Conservation (phyloP, 2,888 invertebrate genomes). For the Masnerella sp. region DNA sequence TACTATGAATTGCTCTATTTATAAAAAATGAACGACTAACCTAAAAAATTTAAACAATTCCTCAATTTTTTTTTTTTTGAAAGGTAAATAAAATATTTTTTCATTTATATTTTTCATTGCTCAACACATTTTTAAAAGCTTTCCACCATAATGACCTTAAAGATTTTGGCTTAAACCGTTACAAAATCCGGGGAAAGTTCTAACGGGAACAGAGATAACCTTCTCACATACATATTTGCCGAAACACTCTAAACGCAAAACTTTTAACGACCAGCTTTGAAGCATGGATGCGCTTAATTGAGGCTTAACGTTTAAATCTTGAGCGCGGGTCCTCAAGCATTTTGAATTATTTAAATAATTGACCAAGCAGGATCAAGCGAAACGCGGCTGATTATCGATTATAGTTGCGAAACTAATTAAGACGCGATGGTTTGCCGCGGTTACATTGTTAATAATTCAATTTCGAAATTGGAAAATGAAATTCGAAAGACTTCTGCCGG, state of each 20-base stretch:
- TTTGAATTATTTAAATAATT: slow-evolving; percentile 30
- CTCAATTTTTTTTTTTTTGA: too few relatives aligned
- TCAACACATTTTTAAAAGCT: too few relatives aligned
- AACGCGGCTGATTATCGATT: slow-evolving; percentile 18
- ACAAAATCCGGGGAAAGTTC: too few relatives aligned
- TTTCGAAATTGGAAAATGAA: neutral
- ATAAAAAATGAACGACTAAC: too few relatives aligned
- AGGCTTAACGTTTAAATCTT: slow-evolving; percentile 22
- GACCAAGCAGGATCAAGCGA: neutral
- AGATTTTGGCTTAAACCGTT: too few relatives aligned
- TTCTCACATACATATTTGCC: neutral
- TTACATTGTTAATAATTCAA: neutral
- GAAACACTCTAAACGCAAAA: neutral
- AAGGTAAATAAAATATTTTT: too few relatives aligned
- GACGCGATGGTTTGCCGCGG: too few relatives aligned
- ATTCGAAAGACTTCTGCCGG: neutral
- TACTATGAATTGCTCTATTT: too few relatives aligned
- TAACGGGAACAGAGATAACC: too few relatives aligned
- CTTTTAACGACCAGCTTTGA: slow-evolving; percentile 10
- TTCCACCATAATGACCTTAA: too few relatives aligned
- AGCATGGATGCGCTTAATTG: slow-evolving; percentile 16
- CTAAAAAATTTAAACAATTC: too few relatives aligned
- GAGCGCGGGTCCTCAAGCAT: slow-evolving; percentile 6
- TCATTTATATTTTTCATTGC: too few relatives aligned
- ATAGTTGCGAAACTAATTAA: slow-evolving; percentile 11